Base-by-base conservation (phyloP, 2,797 vertebrate species). In the Kryptopterus vitreolus region DNA sequence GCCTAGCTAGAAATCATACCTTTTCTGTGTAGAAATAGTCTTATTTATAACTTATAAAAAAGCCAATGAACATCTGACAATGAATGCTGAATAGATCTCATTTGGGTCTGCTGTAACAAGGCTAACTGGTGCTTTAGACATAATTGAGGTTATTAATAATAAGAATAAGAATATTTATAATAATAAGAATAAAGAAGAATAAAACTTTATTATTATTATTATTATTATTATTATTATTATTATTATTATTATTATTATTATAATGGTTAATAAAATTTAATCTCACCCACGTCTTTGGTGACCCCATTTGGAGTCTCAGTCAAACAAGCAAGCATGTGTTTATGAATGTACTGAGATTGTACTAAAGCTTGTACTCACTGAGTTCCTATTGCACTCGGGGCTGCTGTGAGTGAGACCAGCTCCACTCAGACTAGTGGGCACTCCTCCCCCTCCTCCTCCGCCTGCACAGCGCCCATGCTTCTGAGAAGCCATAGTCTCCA, bases 361-460 rank as follows among this genome's bases (percentile, higher is more conserved):
- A 16, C n/a, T n/a, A n/a, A n/a, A n/a, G n/a, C n/a, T n/a, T n/a
- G n/a, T 53, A 46, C 83, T 86, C 73, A 86, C 85, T 65, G 73
- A 74, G n/a, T 75, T 86, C 52, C 77, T 86, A 24, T 80, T 77
- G 69, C 69, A 77, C 65, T 86, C 85, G 69, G 81, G 78, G 62
- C 43, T 81, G 82, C 79, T 78, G 48, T 97, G 96, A 0, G 92
- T 89, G 55, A 98, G 94, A 59, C 95, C 95, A 0, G 95, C 95
- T 3, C 96, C 96, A 0, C 97, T 98, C 86, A 98, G 93, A 86
- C 96, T 98, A 81, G 95, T 96, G 0, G 97, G 95, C 63, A 98
- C 91, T 22, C 94, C 93, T 0, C 90, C 87, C 0, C 93, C 76
- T 1, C 90, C 87, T 0, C 93, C 76, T 1, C 94, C 92, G 0